phyloP scores from a whole-genome alignment of 2,113 vertebrate genomes.

The Calidris pugnax region DNA sequence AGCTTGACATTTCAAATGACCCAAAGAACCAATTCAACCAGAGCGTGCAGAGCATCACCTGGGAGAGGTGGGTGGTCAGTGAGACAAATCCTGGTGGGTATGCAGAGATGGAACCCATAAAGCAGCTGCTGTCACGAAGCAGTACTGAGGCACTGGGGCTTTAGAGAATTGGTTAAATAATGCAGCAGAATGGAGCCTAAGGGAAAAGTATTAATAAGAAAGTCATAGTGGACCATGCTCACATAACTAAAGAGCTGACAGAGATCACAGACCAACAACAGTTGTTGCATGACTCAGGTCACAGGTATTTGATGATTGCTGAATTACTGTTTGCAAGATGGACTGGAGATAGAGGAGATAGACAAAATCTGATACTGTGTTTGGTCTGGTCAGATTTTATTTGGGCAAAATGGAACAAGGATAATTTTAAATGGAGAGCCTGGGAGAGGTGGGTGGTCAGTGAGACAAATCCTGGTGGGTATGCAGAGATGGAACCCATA shows the following conservation, averaged over 20 bases:
- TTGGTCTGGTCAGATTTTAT: background rate
- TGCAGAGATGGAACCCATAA: background rate
- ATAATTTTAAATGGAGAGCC: background rate
- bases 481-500: background rate
- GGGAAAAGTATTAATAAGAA: background rate
- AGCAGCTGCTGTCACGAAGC: rapidly evolving
- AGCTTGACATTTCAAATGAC: background rate
- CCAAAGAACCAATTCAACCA: background rate
- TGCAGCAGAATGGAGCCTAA: background rate
- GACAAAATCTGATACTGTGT: background rate
- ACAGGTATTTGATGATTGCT: background rate
- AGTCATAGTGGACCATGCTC: rapidly evolving
- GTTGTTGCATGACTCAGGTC: background rate
- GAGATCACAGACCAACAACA: background rate
- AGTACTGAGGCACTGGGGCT: background rate
- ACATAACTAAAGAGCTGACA: background rate
- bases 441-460: background rate
- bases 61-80: background rate
- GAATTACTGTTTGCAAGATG: background rate
- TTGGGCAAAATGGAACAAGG: background rate
- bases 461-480: background rate
- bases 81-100: background rate
- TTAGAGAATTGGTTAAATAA: background rate
- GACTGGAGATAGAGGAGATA: background rate
- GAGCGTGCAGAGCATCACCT: rapidly evolving